Conservation (phyloP, 2,113 vertebrate genomes). For the Tragelaphus scriptus region DNA sequence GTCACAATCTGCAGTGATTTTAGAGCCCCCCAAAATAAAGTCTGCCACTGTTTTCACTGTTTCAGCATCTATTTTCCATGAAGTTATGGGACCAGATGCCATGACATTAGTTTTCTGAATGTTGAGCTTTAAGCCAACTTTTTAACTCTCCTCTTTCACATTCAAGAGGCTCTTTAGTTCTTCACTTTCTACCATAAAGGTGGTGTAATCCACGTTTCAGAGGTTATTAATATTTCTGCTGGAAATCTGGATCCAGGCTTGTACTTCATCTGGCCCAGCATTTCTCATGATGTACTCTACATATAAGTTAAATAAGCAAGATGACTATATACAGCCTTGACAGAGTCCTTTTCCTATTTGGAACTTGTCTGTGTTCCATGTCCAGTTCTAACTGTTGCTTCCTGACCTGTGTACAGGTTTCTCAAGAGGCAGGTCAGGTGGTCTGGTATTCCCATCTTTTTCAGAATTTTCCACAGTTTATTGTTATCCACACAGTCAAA, state of each 20-base stretch:
- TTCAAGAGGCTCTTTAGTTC: not conserved
- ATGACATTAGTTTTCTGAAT: not conserved
- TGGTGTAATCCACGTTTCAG: not conserved
- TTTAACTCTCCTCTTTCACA: not conserved
- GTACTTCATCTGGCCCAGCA: accelerated
- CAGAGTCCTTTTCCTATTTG: not conserved
- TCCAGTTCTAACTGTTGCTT: not conserved
- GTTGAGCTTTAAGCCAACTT: not conserved
- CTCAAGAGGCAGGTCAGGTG: not conserved
- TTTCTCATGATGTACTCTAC: not conserved
- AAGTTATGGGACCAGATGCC: not conserved
- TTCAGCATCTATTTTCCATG: not conserved
- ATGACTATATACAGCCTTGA: not conserved
- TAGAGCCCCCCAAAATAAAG: not conserved
- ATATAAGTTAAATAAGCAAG: not conserved
- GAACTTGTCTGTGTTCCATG: not conserved
- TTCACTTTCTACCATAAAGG: not conserved
- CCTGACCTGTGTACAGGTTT: not conserved
- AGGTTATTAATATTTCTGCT: not conserved
- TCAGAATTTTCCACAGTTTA: not conserved
- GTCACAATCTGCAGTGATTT: not conserved
- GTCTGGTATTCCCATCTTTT: not conserved
- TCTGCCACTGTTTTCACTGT: not conserved
- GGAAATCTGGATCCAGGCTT: not conserved
- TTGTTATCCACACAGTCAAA: not conserved